Evolutionary conservation across 2,797 vertebrate species (phyloP).

Genomic region (Macrochelys suwanniensis): DNA sequence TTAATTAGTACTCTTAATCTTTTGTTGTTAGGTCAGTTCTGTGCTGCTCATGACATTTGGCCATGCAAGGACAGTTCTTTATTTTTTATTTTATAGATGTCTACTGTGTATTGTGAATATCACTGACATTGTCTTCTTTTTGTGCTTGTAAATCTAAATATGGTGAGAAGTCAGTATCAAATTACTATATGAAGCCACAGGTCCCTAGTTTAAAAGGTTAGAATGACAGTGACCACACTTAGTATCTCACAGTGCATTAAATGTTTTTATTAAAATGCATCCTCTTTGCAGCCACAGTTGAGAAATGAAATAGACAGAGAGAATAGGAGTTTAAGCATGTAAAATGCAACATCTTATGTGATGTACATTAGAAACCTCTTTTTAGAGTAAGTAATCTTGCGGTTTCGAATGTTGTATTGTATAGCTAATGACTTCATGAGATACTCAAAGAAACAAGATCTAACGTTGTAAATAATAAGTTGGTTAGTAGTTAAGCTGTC

Average conservation of each 20-base stretch:
- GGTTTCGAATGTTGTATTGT: neutral
- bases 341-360: rapidly evolving
- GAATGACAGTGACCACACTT: neutral
- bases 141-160: neutral
- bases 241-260: neutral
- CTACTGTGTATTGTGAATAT: neutral
- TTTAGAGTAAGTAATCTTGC: neutral
- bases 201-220: neutral
- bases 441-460: rapidly evolving
- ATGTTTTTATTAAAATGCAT: neutral
- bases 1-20: rapidly evolving
- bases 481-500: neutral
- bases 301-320: rapidly evolving
- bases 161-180: neutral
- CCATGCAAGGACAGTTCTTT: rapidly evolving
- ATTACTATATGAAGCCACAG: rapidly evolving
- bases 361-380: neutral
- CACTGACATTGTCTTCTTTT: neutral
- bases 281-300: neutral
- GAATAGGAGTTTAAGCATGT: neutral
- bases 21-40: neutral
- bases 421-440: neutral
- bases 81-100: neutral
- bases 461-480: neutral
- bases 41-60: neutral